Evolutionary conservation across 2,113 vertebrate genomes (phyloP).

Genomic region (Prionailurus bengalensis): DNA sequence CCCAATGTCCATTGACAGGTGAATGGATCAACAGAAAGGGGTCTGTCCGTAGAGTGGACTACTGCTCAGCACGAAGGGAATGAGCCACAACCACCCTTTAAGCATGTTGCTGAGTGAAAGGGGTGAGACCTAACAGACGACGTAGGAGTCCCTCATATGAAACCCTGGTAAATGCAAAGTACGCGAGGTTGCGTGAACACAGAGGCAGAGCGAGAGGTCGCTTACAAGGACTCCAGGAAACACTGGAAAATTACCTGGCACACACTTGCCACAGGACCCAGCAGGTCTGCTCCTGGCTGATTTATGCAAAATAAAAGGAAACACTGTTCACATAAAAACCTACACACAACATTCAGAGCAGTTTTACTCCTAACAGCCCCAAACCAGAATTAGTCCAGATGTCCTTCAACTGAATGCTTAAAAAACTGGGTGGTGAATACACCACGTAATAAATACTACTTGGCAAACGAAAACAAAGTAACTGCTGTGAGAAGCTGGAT

Average conservation of each 20-base stretch:
- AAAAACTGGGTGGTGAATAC: neutral
- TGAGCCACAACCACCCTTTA: too few species aligned
- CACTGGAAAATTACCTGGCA: neutral
- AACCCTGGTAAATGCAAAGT: neutral
- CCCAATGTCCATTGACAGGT: neutral
- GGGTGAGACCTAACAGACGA: neutral
- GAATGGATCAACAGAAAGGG: neutral
- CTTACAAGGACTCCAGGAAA: neutral
- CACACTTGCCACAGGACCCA: neutral
- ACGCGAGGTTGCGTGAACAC: neutral
- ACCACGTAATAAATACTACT: accelerated
- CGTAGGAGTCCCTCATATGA: neutral
- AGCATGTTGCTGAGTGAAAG: neutral
- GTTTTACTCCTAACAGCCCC: neutral
- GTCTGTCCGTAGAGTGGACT: too few species aligned
- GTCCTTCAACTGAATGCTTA: neutral
- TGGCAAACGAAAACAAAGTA: neutral
- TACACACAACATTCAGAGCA: neutral
- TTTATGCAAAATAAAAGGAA: neutral
- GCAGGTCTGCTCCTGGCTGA: neutral
- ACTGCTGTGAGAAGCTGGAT: too few species aligned
- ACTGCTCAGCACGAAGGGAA: accelerated
- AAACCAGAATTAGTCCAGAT: too few species aligned
- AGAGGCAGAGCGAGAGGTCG: neutral
- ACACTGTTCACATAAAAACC: neutral